Evolutionary conservation across 2,113 vertebrate genomes (phyloP).

Genomic region (Amblyopsis rosae): DNA sequence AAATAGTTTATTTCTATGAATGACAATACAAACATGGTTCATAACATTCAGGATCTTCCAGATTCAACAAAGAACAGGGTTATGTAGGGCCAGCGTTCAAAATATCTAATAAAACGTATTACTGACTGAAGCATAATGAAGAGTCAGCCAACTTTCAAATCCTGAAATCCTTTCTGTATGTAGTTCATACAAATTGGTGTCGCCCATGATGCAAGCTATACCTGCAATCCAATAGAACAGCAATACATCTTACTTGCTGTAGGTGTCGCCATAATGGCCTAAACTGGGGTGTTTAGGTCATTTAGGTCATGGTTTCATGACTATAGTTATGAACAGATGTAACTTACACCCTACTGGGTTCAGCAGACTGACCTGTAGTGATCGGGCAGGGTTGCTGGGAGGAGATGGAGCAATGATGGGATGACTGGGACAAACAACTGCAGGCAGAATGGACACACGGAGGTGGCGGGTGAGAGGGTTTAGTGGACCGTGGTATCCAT

Average conservation of each 20-base stretch:
- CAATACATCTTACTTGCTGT: too few relatives aligned
- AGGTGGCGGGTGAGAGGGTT: constrained; percentile 35
- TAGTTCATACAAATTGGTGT: too few relatives aligned
- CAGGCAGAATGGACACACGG: constrained; percentile 50
- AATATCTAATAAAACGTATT: constrained; percentile 25
- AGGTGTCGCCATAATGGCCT: too few relatives aligned
- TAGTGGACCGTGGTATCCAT: constrained; percentile 43
- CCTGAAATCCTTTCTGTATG: neutral
- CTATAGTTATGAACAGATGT: too few relatives aligned
- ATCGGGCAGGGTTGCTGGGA: constrained; percentile 60
- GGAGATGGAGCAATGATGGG: constrained; percentile 61
- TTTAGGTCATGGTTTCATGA: too few relatives aligned
- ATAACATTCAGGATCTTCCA: constrained; percentile 7
- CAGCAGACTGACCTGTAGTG: constrained; percentile 73
- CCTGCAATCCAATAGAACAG: too few relatives aligned
- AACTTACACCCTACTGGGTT: constrained; percentile 29
- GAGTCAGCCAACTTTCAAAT: too few relatives aligned
- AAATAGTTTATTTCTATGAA: neutral
- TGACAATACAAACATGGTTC: too few relatives aligned
- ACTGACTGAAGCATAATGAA: neutral
- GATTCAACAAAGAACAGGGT: constrained; percentile 19
- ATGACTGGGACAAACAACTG: constrained; percentile 68
- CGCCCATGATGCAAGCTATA: too few relatives aligned
- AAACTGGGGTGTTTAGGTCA: too few relatives aligned
- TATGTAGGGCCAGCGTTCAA: constrained; percentile 13